Conservation (phyloP, 2,797 vertebrate species). For the Acipenser transmontanus region DNA sequence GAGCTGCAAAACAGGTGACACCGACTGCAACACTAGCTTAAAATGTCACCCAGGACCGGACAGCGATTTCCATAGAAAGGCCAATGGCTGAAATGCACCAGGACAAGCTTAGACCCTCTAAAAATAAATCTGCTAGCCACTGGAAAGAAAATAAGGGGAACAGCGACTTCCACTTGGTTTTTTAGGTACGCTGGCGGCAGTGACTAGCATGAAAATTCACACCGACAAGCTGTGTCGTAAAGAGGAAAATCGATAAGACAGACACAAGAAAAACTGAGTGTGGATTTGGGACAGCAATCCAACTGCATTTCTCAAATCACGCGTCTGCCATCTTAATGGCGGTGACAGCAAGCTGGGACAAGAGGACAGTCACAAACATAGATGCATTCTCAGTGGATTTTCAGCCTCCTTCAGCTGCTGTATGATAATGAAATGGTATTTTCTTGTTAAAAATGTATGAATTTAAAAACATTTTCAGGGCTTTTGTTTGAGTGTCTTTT, state of each 20-base stretch:
- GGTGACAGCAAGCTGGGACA: constrained; percentile 79
- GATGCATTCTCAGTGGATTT: constrained; percentile 34
- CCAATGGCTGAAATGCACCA: constrained; percentile 29
- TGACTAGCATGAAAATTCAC: constrained; percentile 85
- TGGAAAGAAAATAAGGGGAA: constrained; percentile 30
- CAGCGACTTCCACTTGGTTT: constrained; percentile 49
- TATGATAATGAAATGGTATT: constrained; percentile 57
- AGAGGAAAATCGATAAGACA: constrained; percentile 98
- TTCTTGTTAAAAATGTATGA: constrained; percentile 32
- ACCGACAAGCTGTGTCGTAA: constrained; percentile 91
- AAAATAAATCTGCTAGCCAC: constrained; percentile 42
- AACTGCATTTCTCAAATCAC: constrained; percentile 96
- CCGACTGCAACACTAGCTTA: constrained; percentile 40
- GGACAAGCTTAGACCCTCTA: constrained; percentile 32
- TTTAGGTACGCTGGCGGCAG: constrained; percentile 66
- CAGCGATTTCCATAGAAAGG: constrained; percentile 36
- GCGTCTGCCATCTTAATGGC: constrained; percentile 74
- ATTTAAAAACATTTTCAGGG: constrained; percentile 41
- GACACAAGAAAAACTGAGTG: constrained; percentile 86
- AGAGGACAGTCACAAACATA: constrained; percentile 56
- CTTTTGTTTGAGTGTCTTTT: constrained; percentile 10
- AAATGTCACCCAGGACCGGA: constrained; percentile 40
- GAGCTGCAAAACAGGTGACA: constrained; percentile 81
- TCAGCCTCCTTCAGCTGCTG: constrained; percentile 39
- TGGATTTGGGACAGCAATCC: constrained; percentile 95